Evolutionary conservation across 1,140 invertebrate genomes (phyloP), one percentile per base, ranked within the genome.

Genomic region (Xylocopa sonorina): DNA sequence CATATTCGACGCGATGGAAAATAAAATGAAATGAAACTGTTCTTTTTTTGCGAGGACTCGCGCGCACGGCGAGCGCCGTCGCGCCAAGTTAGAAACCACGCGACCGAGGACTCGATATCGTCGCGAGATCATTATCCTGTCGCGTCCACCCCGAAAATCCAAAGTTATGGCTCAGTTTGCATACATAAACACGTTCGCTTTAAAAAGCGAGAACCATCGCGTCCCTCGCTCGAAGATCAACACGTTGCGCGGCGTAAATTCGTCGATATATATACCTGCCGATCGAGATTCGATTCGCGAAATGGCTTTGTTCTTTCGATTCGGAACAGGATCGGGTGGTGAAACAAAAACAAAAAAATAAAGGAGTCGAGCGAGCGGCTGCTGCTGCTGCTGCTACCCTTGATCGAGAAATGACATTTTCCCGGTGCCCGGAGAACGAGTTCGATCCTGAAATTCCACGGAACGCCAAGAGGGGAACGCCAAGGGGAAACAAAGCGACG

Each of bases 401-500:
- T n/a, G n/a, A n/a, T n/a, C 27, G 2, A 9, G 14, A 18, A 57
- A 16, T 57, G 55, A 32, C 55, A 27, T 58, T 34, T 58, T 21
- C 29, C 7, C n/a, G n/a, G n/a, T n/a, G n/a, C n/a, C n/a, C n/a
- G n/a, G n/a, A 83, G 79, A 86, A 89, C 86, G 81, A 80, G 83
- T 89, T 81, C 85, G 80, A 88, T 85, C 88, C 80, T 88, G 78
- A 89, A 92, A 92, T 91, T 90, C 88, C 89, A n/a, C n/a, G n/a
- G n/a, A n/a, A n/a, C n/a, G n/a, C n/a, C n/a, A n/a, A 79, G 18
- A 71, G 85, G 80, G 77, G 64, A 83, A 69, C n/a, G n/a, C n/a
- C n/a, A n/a, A n/a, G n/a, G n/a, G n/a, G 86, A 88, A 90, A 92
- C 90, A 92, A 92, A 91, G 90, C 88, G 72, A 43, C 46, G 41